phyloP scores from a whole-genome alignment of 2,888 invertebrate species.

The Allophyes oxyacanthae region DNA sequence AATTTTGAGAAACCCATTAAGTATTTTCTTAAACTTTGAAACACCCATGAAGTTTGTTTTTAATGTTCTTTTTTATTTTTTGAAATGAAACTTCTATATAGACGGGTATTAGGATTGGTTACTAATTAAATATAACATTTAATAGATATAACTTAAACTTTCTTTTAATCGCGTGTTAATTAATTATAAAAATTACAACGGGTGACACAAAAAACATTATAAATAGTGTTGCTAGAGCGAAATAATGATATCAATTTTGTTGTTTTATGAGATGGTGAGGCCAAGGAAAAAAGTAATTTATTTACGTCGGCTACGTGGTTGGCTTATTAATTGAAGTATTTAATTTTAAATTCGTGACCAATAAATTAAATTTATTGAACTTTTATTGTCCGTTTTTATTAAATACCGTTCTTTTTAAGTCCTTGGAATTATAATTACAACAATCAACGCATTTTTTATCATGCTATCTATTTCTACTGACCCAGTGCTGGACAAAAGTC shows the following conservation, averaged over 20 bases:
- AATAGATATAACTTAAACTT: slow-evolving; percentile 24
- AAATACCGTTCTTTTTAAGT: no score
- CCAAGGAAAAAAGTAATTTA: slow-evolving; percentile 5
- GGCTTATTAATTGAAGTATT: slow-evolving; percentile 7
- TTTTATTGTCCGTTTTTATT: not conserved
- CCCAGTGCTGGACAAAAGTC: no score
- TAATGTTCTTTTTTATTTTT: no score
- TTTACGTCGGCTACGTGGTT: not conserved
- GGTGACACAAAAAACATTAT: slow-evolving; percentile 31
- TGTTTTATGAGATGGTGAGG: slow-evolving; percentile 10
- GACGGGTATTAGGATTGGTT: no score
- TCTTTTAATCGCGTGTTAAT: slow-evolving; percentile 34
- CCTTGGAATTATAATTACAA: no score
- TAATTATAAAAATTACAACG: slow-evolving; percentile 27
- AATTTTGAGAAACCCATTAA: no score
- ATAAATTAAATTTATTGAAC: not conserved
- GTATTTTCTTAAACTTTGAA: no score
- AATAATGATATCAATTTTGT: slow-evolving; percentile 40
- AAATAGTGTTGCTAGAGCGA: slow-evolving; percentile 32
- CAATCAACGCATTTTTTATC: no score
- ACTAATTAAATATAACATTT: not conserved
- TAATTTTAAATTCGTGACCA: not conserved
- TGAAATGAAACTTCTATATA: no score
- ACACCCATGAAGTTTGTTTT: no score
- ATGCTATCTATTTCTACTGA: no score